Evolutionary conservation across 2,113 vertebrate genomes (phyloP).

Genomic region (Ochotona curzoniae): DNA sequence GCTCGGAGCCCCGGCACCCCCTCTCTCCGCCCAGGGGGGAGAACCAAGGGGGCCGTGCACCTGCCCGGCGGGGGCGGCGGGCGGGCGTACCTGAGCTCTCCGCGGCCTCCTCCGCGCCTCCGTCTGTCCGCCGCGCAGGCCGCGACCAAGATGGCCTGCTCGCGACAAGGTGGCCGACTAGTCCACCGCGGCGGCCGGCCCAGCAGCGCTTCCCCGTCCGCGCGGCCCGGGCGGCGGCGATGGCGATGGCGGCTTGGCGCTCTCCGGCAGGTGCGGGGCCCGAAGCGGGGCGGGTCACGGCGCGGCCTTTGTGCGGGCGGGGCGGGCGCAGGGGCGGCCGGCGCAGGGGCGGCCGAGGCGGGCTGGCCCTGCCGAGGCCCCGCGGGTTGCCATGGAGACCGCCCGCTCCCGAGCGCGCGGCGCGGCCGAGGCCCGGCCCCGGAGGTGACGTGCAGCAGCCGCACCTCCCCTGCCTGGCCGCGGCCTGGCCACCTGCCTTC

Average conservation of each 20-base stretch:
- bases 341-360: background rate
- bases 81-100: conserved; percentile 67
- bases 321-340: background rate
- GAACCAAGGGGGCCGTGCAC: background rate
- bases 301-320: background rate
- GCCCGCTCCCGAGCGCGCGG: background rate
- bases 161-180: no score
- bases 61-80: background rate
- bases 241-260: no score
- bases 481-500: fast-evolving
- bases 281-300: background rate
- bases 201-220: no score
- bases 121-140: conserved; percentile 23
- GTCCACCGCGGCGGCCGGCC: no score
- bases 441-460: conserved; percentile 23
- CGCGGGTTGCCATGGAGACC: conserved; percentile 49
- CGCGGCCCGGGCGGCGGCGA: background rate
- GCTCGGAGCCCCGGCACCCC: background rate
- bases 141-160: conserved; percentile 27
- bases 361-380: background rate
- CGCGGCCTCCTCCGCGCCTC: background rate
- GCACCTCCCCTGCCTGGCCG: fast-evolving
- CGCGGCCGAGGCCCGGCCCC: background rate
- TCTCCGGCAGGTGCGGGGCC: background rate
- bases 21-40: no score